phyloP scores from a whole-genome alignment of 2,888 invertebrate species.

The Fragum fragum region DNA sequence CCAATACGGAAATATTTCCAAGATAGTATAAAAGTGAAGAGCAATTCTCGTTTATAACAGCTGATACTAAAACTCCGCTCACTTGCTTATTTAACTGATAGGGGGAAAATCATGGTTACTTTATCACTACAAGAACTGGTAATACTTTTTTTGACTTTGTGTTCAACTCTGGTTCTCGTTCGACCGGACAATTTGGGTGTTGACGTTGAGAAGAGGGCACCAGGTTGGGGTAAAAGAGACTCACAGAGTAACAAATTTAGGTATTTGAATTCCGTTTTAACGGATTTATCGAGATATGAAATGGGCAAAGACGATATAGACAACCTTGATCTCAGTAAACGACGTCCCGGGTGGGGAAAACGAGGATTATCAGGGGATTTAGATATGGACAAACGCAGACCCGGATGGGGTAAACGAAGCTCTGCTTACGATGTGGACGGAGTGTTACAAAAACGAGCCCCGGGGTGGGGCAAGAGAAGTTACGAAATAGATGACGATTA shows the following conservation, averaged over 20 bases:
- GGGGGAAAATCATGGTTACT: constrained; percentile 16
- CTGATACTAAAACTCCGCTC: background rate
- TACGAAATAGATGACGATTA: constrained; percentile 30
- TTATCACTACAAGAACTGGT: constrained; percentile 42
- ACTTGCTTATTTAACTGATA: background rate
- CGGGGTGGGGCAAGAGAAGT: constrained; percentile 72
- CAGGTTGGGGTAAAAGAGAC: constrained; percentile 75
- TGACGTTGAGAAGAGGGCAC: constrained; percentile 64
- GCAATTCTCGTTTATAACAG: background rate
- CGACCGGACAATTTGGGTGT: constrained; percentile 44
- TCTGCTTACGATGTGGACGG: constrained; percentile 38
- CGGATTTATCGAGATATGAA: constrained; percentile 62
- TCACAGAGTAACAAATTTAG: constrained; percentile 40
- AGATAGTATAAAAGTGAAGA: constrained; percentile 37
- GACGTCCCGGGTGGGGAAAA: constrained; percentile 75
- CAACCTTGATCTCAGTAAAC: constrained; percentile 63
- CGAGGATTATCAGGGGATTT: constrained; percentile 58
- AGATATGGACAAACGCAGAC: constrained; percentile 68
- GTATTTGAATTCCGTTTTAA: constrained; percentile 55
- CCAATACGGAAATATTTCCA: constrained; percentile 14
- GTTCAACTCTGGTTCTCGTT: constrained; percentile 40
- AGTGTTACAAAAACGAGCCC: constrained; percentile 63
- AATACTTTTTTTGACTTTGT: constrained; percentile 43
- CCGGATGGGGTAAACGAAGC: constrained; percentile 75
- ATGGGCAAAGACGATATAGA: constrained; percentile 56